These are phyloP conservation scores for Vollenhovia emeryi DNA, from an alignment of 1,140 invertebrate species.

Conservation along the genomic window DNA sequence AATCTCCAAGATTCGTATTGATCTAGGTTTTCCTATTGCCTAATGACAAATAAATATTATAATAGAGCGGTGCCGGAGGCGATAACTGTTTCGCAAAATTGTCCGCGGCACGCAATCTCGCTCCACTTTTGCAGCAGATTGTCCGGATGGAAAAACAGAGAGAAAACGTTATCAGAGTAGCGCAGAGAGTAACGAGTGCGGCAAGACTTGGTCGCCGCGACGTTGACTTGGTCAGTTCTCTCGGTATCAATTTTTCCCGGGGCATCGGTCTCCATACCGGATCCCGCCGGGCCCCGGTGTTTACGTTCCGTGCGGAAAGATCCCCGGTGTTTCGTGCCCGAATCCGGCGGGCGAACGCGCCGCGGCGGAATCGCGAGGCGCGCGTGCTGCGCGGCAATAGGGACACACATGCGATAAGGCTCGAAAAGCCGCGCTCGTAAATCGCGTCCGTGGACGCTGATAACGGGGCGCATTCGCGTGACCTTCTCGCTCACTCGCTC, in stretches of 20 bases:
- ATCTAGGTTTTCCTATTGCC: no score
- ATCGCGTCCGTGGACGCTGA: conserved; percentile 69
- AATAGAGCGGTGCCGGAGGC: no score
- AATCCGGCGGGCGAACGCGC: background rate
- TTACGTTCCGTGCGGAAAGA: conserved; percentile 19
- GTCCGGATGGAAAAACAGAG: background rate
- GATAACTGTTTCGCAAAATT: no score
- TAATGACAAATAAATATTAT: no score
- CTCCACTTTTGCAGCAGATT: background rate
- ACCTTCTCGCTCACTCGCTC: conserved; percentile 76
- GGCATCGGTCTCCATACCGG: background rate
- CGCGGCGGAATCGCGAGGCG: background rate
- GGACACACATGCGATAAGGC: conserved; percentile 65
- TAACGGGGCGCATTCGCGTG: conserved; percentile 75
- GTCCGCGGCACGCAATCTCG: background rate
- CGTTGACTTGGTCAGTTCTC: conserved; percentile 46
- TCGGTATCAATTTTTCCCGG: background rate
- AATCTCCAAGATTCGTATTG: no score
- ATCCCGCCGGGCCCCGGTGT: background rate
- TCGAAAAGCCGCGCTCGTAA: conserved; percentile 68
- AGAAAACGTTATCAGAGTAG: conserved; percentile 4
- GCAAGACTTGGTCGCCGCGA: background rate
- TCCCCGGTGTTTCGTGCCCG: background rate
- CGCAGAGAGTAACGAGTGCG: no score
- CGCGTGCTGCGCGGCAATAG: conserved; percentile 58